phyloP scores from a whole-genome alignment of 2,797 vertebrate genomes.

The Dermochelys coriacea region DNA sequence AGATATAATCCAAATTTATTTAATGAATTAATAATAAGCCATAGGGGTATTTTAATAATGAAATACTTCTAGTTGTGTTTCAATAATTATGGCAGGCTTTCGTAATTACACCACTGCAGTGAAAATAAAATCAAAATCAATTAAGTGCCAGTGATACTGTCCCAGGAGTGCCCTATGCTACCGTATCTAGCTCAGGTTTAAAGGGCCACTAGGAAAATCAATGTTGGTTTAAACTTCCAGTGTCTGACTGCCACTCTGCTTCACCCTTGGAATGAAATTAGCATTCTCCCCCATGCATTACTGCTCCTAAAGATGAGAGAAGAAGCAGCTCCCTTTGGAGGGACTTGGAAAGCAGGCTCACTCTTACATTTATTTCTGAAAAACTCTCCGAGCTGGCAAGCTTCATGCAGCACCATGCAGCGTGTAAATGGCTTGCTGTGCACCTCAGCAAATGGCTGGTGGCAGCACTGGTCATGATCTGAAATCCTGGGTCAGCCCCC shows the following conservation, averaged over 20 bases:
- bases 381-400: not conserved
- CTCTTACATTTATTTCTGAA: not conserved
- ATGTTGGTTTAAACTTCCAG: conserved; percentile 43
- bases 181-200: conserved; percentile 19
- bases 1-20: conserved; percentile 87
- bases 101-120: conserved; percentile 85
- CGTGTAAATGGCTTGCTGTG: rapidly evolving
- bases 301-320: not conserved
- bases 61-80: conserved; percentile 90
- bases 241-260: not conserved
- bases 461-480: not conserved
- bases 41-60: conserved; percentile 89
- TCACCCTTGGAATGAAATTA: rapidly evolving
- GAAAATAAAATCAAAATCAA: conserved; percentile 79
- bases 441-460: rapidly evolving
- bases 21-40: conserved; percentile 93
- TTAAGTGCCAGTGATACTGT: conserved; percentile 47
- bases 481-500: not conserved
- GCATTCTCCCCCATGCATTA: rapidly evolving
- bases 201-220: not conserved
- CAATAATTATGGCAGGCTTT: conserved; percentile 89
- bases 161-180: conserved; percentile 45
- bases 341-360: not conserved
- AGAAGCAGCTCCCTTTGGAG: not conserved
- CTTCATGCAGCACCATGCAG: rapidly evolving